Evolutionary conservation across 1,140 invertebrate genomes (phyloP).

Genomic region (Globodera rostochiensis): DNA sequence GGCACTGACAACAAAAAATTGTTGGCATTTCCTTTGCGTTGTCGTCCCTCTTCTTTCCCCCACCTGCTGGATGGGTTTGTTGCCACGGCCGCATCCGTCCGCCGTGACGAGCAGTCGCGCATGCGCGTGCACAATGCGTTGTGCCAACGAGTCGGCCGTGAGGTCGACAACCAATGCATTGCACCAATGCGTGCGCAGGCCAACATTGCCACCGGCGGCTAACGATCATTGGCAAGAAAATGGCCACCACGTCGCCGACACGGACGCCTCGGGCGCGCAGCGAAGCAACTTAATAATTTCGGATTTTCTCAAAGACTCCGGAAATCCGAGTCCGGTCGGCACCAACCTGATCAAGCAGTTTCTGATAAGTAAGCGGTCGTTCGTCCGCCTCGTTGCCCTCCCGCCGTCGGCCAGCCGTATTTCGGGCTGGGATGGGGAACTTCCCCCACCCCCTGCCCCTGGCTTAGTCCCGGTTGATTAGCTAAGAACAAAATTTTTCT

Average conservation of each 20-base stretch:
- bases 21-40: too few species aligned
- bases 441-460: too few species aligned
- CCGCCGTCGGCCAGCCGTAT: conserved; percentile 84
- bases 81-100: conserved; percentile 57
- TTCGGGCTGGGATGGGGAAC: too few species aligned
- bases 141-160: conserved; percentile 70
- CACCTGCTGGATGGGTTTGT: not conserved
- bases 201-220: conserved; percentile 87
- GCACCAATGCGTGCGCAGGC: conserved; percentile 90
- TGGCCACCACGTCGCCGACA: conserved; percentile 88
- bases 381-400: conserved; percentile 71
- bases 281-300: conserved; percentile 79
- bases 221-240: conserved; percentile 97
- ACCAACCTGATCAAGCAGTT: conserved; percentile 78
- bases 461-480: too few species aligned
- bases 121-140: conserved; percentile 72
- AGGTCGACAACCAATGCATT: conserved; percentile 79
- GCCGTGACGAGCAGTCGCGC: conserved; percentile 80
- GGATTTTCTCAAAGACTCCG: too few species aligned
- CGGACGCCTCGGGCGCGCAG: conserved; percentile 77
- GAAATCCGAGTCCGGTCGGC: too few species aligned
- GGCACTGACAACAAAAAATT: too few species aligned
- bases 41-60: too few species aligned
- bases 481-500: too few species aligned
- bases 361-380: conserved; percentile 86